Evolutionary conservation across 2,888 invertebrate species (phyloP).

Genomic region (Sepioteuthis lessoniana): DNA sequence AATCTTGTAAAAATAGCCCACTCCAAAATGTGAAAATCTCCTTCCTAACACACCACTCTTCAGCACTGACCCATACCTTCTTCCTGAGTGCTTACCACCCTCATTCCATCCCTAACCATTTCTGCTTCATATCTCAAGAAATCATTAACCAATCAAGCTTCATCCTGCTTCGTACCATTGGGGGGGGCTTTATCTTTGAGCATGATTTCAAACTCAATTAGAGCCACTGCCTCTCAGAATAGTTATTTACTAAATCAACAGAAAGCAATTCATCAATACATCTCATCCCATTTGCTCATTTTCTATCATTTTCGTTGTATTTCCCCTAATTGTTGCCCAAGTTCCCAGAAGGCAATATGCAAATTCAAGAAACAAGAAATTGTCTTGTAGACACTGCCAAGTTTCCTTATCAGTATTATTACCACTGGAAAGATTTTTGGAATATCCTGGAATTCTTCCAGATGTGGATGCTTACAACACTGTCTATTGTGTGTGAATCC

Average conservation of each 20-base stretch:
- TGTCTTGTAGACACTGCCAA: conserved; percentile 6
- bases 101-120: not conserved
- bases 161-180: not conserved
- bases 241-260: not conserved
- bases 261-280: conserved; percentile 33
- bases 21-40: too few species aligned
- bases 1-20: too few species aligned
- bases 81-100: too few species aligned
- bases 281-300: not conserved
- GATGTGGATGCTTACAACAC: not conserved
- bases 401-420: not conserved
- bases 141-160: not conserved
- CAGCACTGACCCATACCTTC: too few species aligned
- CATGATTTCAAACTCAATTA: conserved; percentile 18
- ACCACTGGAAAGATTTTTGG: not conserved
- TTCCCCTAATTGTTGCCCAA: not conserved
- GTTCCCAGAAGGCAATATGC: conserved; percentile 33
- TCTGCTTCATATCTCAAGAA: not conserved
- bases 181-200: not conserved
- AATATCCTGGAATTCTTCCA: not conserved
- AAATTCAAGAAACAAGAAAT: not conserved
- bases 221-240: not conserved
- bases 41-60: too few species aligned
- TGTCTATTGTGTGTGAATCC: conserved; percentile 6
- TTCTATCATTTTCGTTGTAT: not conserved